Base-by-base conservation (phyloP, 2,888 invertebrate species). In the Napeogenes inachia region DNA sequence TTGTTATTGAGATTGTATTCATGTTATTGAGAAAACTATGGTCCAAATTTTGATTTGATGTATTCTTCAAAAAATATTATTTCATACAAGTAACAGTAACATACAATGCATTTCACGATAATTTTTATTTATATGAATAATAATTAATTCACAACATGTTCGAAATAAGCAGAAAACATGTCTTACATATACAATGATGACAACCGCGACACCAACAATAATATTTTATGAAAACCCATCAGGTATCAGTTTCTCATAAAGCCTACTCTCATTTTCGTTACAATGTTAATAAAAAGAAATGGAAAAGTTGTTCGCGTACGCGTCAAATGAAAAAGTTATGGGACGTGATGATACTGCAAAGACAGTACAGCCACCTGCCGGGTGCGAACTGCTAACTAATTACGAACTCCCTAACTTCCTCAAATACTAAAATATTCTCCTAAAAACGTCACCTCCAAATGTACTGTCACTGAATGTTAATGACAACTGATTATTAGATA, bases 311-410 rank as follows among this genome's bases (percentile, higher is more conserved):
- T 76, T 77, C 79, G 81, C 76, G 81, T 83, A 81, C 85, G 85
- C 87, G 85, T 89, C 89, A 89, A 89, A 89, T 88, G 89, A 89
- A 89, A 89, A 90, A 90, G 89, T 90, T 89, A 87, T 86, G 80
- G 84, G 74, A 85, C 89, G 89, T 90, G 89, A 89, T 84, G 81
- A 87, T 89, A 89, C 85, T 90, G 84, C 82, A 76, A 84, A 87
- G 80, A 78, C 81, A 78, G 69, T 67, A 72, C 76, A 73, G 79
- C 81, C 88, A 88, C 87, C 89, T 87, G 85, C 77, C 82, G 75
- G 78, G 72, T 72, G 74, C 70, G 50, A 77, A 77, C 78, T 77
- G 76, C 75, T 81, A 89, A 89, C 89, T 89, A 89, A 89, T 89
- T 89, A 89, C 86, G 80, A 89, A 87, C 88, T 89, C 79, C 75